Evolutionary conservation across 1,140 invertebrate genomes (phyloP), one percentile per base, ranked within the genome.

Genomic region (Calliopsis andreniformis): DNA sequence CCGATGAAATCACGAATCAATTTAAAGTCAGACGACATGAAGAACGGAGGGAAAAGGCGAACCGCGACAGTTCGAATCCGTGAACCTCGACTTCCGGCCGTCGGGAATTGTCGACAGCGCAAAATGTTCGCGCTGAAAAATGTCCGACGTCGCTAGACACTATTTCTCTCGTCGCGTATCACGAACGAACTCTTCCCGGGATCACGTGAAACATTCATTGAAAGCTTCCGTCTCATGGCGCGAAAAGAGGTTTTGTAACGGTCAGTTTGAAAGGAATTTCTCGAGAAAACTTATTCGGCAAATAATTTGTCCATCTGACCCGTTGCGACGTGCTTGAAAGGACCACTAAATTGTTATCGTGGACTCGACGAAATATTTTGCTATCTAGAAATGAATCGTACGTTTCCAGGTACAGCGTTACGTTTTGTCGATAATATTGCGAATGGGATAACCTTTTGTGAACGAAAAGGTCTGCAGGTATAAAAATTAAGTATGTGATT

Each of bases 301-400:
- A 67, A 71, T 79, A 80, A 82, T 77, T 82, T 80, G 72, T 77
- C 69, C 63, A 56, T 35, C 53, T 77, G 78, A 80, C 20, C 63
- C 55, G 76, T 68, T 78, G 43, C 64, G 55, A 49, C 23, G 51
- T 51, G 53, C 32, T 14, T 32, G 47, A 51, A 28, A 53, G 25
- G 39, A 35, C 28, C 16, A 35, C 67, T 59, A 68, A 77, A 78
- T 78, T 58, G 68, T 80, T 83, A 83, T 83, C 80, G 78, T 45
- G 67, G 67, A 80, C 62, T 45, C 49, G 69, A 55, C 63, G 51
- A 59, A 61, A 71, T 61, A 67, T 53, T 53, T 70, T 28, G 10
- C 30, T 67, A 49, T 35, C 61, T 62, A 45, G 53, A 39, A 67
- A 67, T 63, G 77, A 77, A 76, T 61, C 71, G 53, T 59, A 25